These are phyloP conservation scores for Glaucomys volans DNA, from an alignment of 2,113 vertebrate species.

Conservation along the genomic window DNA sequence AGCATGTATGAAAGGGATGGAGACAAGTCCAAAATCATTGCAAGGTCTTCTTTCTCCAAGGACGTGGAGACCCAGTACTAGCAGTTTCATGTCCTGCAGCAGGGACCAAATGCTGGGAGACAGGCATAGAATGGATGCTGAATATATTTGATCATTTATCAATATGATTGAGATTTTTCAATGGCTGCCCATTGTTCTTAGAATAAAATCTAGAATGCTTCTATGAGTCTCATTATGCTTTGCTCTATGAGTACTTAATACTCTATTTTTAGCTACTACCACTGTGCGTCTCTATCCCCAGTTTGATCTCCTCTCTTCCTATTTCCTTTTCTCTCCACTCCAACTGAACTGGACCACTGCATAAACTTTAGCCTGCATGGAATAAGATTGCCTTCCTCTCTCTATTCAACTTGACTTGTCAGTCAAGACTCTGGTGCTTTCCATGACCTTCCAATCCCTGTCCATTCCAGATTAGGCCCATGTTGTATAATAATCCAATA, in stretches of 20 bases:
- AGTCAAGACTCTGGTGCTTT: not conserved
- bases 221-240: not conserved
- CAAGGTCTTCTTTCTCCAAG: not conserved
- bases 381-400: not conserved
- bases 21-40: not conserved
- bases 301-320: not conserved
- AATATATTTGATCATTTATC: not conserved
- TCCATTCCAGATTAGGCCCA: not conserved
- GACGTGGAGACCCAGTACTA: not conserved
- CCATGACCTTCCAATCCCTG: not conserved
- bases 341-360: not conserved
- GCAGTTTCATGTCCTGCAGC: not conserved
- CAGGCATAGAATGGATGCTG: not conserved
- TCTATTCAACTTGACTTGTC: not conserved
- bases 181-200: not conserved
- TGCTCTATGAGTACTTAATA: no score
- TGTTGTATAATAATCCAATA: no score
- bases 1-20: not conserved
- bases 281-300: accelerated
- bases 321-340: not conserved
- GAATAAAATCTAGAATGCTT: not conserved
- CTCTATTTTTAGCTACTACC: not conserved
- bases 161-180: not conserved
- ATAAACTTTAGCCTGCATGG: not conserved
- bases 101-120: not conserved